Percentiles rank a stretch among this genome's conserved stretches.
Conservation (phyloP, 2,113 vertebrate species). For the Chionodraco myersi region DNA sequence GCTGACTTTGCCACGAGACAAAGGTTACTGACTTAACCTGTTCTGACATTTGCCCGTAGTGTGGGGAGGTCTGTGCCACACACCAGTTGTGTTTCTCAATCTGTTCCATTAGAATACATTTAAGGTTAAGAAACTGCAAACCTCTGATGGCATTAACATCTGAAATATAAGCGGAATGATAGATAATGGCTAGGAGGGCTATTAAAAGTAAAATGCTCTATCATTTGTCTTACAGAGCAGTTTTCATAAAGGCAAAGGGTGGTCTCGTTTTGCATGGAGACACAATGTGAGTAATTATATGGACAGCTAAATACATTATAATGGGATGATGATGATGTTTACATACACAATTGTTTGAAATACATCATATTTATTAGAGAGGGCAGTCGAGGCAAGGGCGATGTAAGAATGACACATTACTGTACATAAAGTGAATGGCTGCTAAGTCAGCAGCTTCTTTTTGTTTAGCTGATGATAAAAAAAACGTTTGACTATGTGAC, state of each 20-base stretch:
- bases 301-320: conserved; percentile 6
- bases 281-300: conserved; percentile 17
- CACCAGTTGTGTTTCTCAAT: conserved; percentile 23
- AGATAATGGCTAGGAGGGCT: conserved; percentile 15
- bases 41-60: conserved; percentile 54
- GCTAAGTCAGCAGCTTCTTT: conserved; percentile 31
- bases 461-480: conserved; percentile 33
- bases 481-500: neutral
- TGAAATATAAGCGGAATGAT: conserved; percentile 5
- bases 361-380: conserved; percentile 9
- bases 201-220: conserved; percentile 33
- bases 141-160: neutral
- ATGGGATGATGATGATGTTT: conserved; percentile 28
- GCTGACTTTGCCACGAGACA: conserved; percentile 60
- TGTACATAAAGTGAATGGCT: neutral
- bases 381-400: neutral
- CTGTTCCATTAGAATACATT: conserved; percentile 39
- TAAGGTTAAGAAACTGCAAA: conserved; percentile 18
- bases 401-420: conserved; percentile 10
- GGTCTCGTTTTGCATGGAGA: neutral
- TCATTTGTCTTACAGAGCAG: neutral
- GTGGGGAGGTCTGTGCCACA: neutral
- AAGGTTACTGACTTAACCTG: conserved; percentile 61
- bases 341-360: conserved; percentile 16
- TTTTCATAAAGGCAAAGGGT: conserved; percentile 12